Evolutionary conservation across 1,140 invertebrate genomes (phyloP).

Genomic region (Propsilocerus akamusi): DNA sequence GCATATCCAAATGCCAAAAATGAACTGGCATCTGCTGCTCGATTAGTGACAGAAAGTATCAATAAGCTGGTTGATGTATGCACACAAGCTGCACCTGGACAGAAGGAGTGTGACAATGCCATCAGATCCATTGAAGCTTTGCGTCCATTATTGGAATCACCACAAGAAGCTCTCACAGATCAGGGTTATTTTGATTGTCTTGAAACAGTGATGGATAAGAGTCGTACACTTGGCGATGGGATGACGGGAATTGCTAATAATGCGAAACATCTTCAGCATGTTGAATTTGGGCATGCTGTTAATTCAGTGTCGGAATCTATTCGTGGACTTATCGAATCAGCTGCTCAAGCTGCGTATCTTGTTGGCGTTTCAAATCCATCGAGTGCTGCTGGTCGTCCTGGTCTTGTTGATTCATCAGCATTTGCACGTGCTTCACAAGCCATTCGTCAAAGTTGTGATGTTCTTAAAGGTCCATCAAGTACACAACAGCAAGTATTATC

Average conservation of each 20-base stretch:
- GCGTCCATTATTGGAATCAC: constrained; percentile 64
- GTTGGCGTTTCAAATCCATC: constrained; percentile 80
- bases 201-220: constrained; percentile 86
- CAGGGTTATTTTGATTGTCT: constrained; percentile 87
- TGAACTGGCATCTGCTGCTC: constrained; percentile 65
- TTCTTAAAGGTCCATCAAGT: constrained; percentile 51
- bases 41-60: constrained; percentile 81
- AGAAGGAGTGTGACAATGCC: constrained; percentile 93
- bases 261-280: constrained; percentile 73
- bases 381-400: constrained; percentile 75
- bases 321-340: constrained; percentile 82
- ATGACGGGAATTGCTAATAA: constrained; percentile 89
- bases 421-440: constrained; percentile 74
- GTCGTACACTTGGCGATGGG: constrained; percentile 68
- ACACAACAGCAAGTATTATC: constrained; percentile 75
- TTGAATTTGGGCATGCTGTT: constrained; percentile 74
- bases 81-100: constrained; percentile 69
- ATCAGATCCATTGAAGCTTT: constrained; percentile 82
- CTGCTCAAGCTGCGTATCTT: constrained; percentile 84
- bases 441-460: constrained; percentile 75
- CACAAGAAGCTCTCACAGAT: constrained; percentile 74
- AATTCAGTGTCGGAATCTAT: constrained; percentile 69
- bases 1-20: constrained; percentile 80
- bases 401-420: constrained; percentile 80
- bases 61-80: constrained; percentile 76